Evolutionary conservation across 2,888 invertebrate species (phyloP).

Genomic region (Noctua comes): DNA sequence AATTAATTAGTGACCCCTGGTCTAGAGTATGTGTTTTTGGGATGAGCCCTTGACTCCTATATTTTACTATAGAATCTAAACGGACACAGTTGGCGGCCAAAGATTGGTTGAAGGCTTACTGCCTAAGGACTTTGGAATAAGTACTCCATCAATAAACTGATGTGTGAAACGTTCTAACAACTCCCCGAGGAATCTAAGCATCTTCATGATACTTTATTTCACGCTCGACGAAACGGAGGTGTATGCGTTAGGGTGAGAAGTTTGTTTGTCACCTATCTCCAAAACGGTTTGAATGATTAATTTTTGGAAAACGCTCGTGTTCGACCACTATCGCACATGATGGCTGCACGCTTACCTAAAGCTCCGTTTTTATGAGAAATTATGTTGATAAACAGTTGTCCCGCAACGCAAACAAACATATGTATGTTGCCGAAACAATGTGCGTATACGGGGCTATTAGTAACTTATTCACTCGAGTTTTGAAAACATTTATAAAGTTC

Average conservation of each 20-base stretch:
- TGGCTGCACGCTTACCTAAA: background rate
- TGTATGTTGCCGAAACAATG: background rate
- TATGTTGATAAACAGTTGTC: background rate
- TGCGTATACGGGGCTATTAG: background rate
- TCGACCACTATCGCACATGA: background rate
- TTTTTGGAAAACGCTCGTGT: background rate
- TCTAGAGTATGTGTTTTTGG: background rate
- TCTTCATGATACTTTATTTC: background rate
- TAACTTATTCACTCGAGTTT: background rate
- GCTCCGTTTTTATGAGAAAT: background rate
- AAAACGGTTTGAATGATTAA: background rate
- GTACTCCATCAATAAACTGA: background rate
- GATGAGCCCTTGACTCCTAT: background rate
- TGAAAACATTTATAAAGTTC: background rate
- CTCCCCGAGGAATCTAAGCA: no score
- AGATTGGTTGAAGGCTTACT: no score
- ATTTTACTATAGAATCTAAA: background rate
- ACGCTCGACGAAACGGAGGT: background rate
- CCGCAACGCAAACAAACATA: background rate
- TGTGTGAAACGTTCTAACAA: background rate
- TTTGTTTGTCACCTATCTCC: background rate
- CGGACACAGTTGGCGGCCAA: background rate
- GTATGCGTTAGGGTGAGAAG: background rate
- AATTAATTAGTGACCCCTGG: no score
- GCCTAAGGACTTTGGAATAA: no score